Base-by-base conservation (phyloP, 2,888 invertebrate species). In the Tupiocoris notatus region DNA sequence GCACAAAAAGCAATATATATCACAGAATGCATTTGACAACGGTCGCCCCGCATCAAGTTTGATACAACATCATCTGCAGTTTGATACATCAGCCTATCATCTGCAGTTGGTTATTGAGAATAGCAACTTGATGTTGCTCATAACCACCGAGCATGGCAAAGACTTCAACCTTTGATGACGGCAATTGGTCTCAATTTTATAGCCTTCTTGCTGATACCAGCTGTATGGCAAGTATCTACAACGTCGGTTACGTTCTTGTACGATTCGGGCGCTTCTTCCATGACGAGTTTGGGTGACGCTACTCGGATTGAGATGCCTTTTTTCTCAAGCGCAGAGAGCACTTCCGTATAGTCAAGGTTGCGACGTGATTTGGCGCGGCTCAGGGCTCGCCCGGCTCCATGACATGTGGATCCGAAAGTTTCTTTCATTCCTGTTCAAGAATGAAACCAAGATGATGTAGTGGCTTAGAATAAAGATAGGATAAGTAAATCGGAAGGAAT, bases 241-340 rank as follows among this genome's bases (percentile, higher is more conserved):
- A 99, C 99, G 86, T 99, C 99, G 0, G 97, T 98, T 0, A 99
- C 99, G 86, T 99, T 96, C 86, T 99, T 99, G 85, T 99, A 99
- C 0, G 98, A 98, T 83, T 98, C 97, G 0, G 99, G 99, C 2
- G 99, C 96, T 87, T 99, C 99, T 86, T 99, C 99, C 98, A 99
- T 99, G 0, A 99, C 98, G 77, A 99, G 86, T 85, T 99, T 99
- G 0, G 99, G 99, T 12, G 98, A 98, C 7, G 99, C 99, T 0
- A 99, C 96, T 83, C 99, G 88, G 80, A 99, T 98, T 1, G 96
- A 92, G 81, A 97, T 97, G 24, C 96, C 96, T 86, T 90, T 88
- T 68, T 88, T 86, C 79, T 95, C 90, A 78, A 99, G 85, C 83
- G 93, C 93, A 16, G 88, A 87, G 62, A 99, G 85, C 1, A 99